Base-by-base conservation (phyloP, 2,113 vertebrate species). In the Saguinus midas region DNA sequence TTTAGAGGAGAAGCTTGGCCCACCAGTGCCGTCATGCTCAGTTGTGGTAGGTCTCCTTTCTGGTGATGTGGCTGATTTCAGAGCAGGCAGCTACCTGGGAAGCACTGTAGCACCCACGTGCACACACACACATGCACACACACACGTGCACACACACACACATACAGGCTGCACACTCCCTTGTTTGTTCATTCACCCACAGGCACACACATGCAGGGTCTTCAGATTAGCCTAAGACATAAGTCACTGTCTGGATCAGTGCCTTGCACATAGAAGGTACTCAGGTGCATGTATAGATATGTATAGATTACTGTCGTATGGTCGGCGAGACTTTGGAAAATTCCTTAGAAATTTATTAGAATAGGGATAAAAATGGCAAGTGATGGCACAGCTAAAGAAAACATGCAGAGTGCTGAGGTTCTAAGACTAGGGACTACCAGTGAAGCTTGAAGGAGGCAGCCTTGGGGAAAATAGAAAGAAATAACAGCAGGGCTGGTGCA, bases 1-100 rank as follows among this genome's bases (percentile, higher is more conserved):
- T 14, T 98, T 99, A 84, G 98, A 98, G 84, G 98, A 97, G 40
- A 99, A 98, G 90, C 98, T 99, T 1, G 99, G 99, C 43, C 75
- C 66, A 0, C 98, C 99, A 0, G 97, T 98, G 0, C 98, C 99
- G 2, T 99, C 99, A 0, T 96, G 98, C 14, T 98, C 99, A 4
- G 93, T 99, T 12, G 97, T 99, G 99, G 99, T 99, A 98, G 23
- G 97, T 98, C 8, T 8, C 48, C 83, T 43, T 29, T 9, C 29
- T 2, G 1, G 64, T 0, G 68, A 57, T 0, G 21, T 0, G 61
- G 64, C 58, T 55, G 25, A 8, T 50, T 0, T 21, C 1, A 10
- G 40, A 23, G 29, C 16, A 0, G 7, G 25, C 58, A 43, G 58
- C 64, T 55, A 27, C 29, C 10, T 8, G 73, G 73, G 40, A 75